Conservation (phyloP, 92 coral and sea anemone species). For the Porites lobata region DNA sequence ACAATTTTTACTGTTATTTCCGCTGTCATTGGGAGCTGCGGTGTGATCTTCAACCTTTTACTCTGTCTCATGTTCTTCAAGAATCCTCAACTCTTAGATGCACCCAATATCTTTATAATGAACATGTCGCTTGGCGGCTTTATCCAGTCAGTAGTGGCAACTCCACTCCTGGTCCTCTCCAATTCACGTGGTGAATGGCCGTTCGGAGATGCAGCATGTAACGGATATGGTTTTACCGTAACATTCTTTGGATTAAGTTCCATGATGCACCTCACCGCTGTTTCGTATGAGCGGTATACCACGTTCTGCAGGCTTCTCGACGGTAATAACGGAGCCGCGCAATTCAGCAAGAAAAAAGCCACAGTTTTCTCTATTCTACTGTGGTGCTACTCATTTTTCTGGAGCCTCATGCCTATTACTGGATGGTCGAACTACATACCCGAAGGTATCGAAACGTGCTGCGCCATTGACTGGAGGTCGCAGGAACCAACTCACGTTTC, state of each 20-base stretch:
- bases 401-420: conserved; percentile 25
- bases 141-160: not conserved
- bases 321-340: not conserved
- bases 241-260: not conserved
- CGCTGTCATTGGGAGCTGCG: not conserved
- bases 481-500: not conserved
- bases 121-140: conserved; percentile 8
- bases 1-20: not conserved
- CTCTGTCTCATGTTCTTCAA: not conserved
- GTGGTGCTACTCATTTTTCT: conserved; percentile 26
- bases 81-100: not conserved
- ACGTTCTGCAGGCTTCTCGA: not conserved
- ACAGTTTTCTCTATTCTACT: not conserved
- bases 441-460: conserved; percentile 52
- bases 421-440: conserved; percentile 49
- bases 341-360: conserved; percentile 1
- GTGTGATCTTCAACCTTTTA: not conserved
- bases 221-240: not conserved
- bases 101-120: conserved; percentile 2
- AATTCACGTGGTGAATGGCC: not conserved
- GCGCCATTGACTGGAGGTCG: conserved; percentile 43
- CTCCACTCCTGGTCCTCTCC: not conserved
- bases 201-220: conserved; percentile 10
- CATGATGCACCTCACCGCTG: conserved; percentile 4
- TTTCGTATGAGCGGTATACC: not conserved